Base-by-base conservation (phyloP, 1,140 invertebrate species). In the Onthophagus taurus region DNA sequence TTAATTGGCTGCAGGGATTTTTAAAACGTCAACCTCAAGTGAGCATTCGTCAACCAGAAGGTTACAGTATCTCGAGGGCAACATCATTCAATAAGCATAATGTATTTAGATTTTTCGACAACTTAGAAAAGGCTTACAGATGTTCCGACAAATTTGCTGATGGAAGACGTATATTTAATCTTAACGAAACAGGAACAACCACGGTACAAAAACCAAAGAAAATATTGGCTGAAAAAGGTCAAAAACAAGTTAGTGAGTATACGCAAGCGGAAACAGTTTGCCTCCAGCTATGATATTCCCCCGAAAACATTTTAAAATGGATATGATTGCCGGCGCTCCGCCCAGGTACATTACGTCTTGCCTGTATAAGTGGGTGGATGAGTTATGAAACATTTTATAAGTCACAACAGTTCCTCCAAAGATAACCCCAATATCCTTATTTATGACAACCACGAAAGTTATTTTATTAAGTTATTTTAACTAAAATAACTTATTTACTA, bases 261-360 rank as follows among this genome's bases (percentile, higher is more conserved):
- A 44, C 52, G 63, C 61, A 13, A 44, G 39, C 9, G 66, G 68
- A 17, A 60, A 51, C 43, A 57, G 47, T 36, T 49, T 69, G 14
- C 63, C 65, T n/a, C 65, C 64, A 13, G 38, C 65, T 31, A 67
- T 71, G 39, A 51, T 70, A 17, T 71, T 67, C 48, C 59, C 65
- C 6, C 42, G 58, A 8, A 50, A 60, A 39, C 57, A 59, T 52
- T 60, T 62, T 16, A 55, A 59, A 45, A 49, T 55, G 16, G 48
- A 55, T 6, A 56, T 71, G 23, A 53, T 63, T 30, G 54, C 53
- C 8, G 61, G 60, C 57, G 63, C 60, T 18, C 67, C 67, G 18
- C 6, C 51, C 17, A 66, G 65, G 19, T 58, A 31, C n/a, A 5
- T n/a, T 31, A n/a, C 4, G 4, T 5, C 30, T 31, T 5, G 30